These are phyloP conservation scores for Taeniopygia guttata DNA, from an alignment of 2,797 vertebrate genomes.

Conservation along the genomic window DNA sequence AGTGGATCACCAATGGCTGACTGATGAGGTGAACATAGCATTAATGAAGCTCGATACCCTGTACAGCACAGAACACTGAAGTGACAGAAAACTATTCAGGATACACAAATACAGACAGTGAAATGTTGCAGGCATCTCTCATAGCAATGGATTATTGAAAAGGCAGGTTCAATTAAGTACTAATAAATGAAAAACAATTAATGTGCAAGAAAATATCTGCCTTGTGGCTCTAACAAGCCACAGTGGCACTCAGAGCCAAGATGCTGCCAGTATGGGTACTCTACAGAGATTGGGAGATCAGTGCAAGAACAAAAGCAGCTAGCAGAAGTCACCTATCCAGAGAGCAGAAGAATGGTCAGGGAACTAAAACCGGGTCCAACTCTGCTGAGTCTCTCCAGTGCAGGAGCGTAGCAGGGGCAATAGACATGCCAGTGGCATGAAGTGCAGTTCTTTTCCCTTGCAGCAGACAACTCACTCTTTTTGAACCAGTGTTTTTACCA, in stretches of 20 bases:
- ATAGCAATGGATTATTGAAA: neutral
- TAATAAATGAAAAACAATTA: neutral
- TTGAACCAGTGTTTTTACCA: neutral
- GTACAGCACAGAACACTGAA: neutral
- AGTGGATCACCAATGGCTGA: neutral
- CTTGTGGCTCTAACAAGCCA: neutral
- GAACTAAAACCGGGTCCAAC: neutral
- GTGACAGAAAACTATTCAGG: neutral
- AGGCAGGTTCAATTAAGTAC: neutral
- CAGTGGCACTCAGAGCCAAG: neutral
- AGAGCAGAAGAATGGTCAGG: accelerated
- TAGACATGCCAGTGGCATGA: accelerated
- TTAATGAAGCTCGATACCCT: neutral
- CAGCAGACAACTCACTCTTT: neutral
- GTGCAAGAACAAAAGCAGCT: neutral
- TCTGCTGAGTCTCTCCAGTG: neutral
- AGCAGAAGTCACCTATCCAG: neutral
- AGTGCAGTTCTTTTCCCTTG: neutral
- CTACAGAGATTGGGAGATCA: neutral
- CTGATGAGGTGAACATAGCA: neutral
- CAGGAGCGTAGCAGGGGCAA: neutral
- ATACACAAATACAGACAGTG: neutral
- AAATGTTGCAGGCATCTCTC: neutral
- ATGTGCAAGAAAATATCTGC: neutral
- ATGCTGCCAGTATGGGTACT: neutral